Evolutionary conservation across 1,140 invertebrate genomes (phyloP), one percentile per base, ranked within the genome.

Genomic region (Drosophila arizonae): DNA sequence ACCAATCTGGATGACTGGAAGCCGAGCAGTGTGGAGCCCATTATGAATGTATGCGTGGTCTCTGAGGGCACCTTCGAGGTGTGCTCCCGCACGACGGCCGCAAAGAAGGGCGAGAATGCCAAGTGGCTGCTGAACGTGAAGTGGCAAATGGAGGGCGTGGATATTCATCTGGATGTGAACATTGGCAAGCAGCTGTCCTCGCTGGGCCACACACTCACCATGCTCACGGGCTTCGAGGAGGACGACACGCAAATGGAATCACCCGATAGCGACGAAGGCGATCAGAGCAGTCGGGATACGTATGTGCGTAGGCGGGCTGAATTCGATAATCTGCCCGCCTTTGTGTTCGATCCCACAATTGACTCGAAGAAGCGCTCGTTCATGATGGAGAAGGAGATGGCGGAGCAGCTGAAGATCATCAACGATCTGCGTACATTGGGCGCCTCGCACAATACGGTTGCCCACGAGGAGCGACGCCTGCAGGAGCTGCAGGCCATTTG

Each of bases 121-220:
- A 99, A 99, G 92, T 99, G 98, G 99, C 95, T 99, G 74, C 92
- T 99, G 28, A 99, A 99, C 92, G 97, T 99, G 0, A 96, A 97
- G 75, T 99, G 98, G 98, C 96, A 99, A 93, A 99, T 99, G 99
- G 97, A 99, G 93, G 99, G 99, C 61, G 97, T 99, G 15, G 98
- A 99, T 89, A 98, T 99, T 64, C 97, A 99, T 92, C 93, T 99
- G 51, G 98, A 99, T 92, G 97, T 98, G 0, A 98, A 96, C 90
- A 97, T 99, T 26, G 98, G 99, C 30, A 99, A 99, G 91, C 97
- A 99, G 90, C 92, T 99, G 15, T 98, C 97, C 2, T 96, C 97
- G 2, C 93, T 99, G 17, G 97, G 97, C 1, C 96, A 98, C 89
- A 99, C 98, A 1, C 93, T 99, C 11, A 99, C 98, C 0, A 97